A percentile compares a stretch with the other conserved stretches of the same genome.
Conservation (phyloP, 2,888 invertebrate species). For the Tribolium freemani region DNA sequence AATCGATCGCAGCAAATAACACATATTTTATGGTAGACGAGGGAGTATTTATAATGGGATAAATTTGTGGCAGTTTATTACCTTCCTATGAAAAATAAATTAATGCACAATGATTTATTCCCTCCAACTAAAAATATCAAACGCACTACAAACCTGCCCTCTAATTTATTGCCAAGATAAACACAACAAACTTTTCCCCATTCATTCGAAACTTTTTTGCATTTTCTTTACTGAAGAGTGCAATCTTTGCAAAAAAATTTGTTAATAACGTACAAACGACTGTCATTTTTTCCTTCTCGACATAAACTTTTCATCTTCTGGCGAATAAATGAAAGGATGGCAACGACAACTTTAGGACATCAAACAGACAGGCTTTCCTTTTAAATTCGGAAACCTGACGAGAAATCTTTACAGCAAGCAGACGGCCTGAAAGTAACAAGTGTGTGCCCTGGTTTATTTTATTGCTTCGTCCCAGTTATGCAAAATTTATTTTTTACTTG, state of each 20-base stretch:
- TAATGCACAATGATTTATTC: conserved; percentile 8
- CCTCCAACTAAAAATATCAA: background rate
- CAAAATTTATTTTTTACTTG: background rate
- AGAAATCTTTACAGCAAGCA: background rate
- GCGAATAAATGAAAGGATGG: background rate
- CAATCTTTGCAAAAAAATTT: background rate
- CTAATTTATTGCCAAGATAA: background rate
- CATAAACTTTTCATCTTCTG: background rate
- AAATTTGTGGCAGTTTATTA: conserved; percentile 10
- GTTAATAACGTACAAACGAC: background rate
- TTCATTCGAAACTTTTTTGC: background rate
- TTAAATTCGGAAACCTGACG: background rate
- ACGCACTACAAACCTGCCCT: background rate
- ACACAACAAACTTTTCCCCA: background rate
- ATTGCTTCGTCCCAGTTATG: conserved; percentile 12
- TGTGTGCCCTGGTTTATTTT: conserved; percentile 20
- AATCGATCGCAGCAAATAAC: background rate
- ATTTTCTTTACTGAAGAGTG: background rate
- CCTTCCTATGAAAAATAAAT: conserved; percentile 8
- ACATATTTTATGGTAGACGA: background rate
- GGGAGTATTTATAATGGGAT: conserved; percentile 2
- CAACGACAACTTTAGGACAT: background rate
- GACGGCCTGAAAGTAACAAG: conserved; percentile 9
- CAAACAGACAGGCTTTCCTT: background rate
- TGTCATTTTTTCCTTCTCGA: background rate